Percentiles rank a stretch among this genome's conserved stretches.
phyloP scores from a whole-genome alignment of 2,113 vertebrate species.

The Scalopus aquaticus region DNA sequence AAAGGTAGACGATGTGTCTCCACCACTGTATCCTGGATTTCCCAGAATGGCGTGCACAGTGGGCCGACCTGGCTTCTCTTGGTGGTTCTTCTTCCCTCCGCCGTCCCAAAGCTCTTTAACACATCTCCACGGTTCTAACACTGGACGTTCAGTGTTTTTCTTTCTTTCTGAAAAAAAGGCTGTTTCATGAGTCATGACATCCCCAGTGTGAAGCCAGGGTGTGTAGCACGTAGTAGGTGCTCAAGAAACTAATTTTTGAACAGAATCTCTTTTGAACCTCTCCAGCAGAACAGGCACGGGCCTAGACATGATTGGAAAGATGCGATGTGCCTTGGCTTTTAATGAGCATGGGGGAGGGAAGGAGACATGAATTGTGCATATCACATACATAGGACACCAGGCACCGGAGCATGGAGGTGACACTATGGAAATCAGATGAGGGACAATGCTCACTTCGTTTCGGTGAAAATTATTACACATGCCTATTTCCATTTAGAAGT shows the following conservation, averaged over 20 bases:
- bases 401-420: background rate
- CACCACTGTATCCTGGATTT: background rate
- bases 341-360: background rate
- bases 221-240: background rate
- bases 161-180: background rate
- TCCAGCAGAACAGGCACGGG: background rate
- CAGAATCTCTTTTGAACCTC: background rate
- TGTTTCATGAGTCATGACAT: background rate
- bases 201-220: background rate
- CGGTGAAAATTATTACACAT: background rate
- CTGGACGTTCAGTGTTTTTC: background rate
- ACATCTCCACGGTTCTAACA: background rate
- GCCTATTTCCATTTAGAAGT: background rate
- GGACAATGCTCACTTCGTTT: background rate
- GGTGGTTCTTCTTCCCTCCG: background rate
- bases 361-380: fast-evolving
- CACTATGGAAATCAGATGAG: background rate
- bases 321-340: background rate
- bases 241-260: background rate
- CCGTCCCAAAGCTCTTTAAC: background rate
- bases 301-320: no score
- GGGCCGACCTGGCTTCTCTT: background rate
- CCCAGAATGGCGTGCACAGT: background rate
- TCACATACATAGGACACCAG: background rate
- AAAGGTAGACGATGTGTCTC: background rate